These are phyloP conservation scores for Glareola pratincola DNA, from an alignment of 2,113 vertebrate species.

Conservation along the genomic window DNA sequence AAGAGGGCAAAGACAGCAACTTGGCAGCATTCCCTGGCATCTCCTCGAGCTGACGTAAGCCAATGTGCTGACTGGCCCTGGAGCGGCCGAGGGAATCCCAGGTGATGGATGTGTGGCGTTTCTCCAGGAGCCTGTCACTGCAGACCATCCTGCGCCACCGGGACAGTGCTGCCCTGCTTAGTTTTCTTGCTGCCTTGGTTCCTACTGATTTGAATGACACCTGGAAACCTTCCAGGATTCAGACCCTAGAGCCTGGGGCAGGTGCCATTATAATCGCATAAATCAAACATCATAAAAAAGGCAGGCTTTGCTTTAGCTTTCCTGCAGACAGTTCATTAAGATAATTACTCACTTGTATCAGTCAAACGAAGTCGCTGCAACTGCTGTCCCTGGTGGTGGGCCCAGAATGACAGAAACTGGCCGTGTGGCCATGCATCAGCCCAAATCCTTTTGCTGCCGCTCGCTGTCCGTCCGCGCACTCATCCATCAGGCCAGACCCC, in stretches of 20 bases:
- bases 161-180: neutral
- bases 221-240: neutral
- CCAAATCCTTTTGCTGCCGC: neutral
- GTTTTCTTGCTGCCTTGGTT: neutral
- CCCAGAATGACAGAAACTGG: neutral
- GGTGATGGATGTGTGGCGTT: neutral
- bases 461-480: neutral
- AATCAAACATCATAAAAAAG: neutral
- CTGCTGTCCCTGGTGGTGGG: neutral
- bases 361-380: neutral
- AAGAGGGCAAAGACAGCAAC: slow-evolving; percentile 11
- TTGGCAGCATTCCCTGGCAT: slow-evolving; percentile 21
- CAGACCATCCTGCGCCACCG: neutral
- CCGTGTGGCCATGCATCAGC: neutral
- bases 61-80: neutral
- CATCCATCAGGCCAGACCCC: neutral
- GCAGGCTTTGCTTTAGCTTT: neutral
- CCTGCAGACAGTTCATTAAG: neutral
- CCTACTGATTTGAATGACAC: neutral
- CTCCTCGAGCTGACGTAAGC: neutral
- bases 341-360: neutral
- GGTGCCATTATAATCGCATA: neutral
- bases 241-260: neutral
- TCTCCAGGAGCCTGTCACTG: neutral
- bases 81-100: neutral